phyloP scores from a whole-genome alignment of 1,140 invertebrate genomes.

The Anastatus disparis region DNA sequence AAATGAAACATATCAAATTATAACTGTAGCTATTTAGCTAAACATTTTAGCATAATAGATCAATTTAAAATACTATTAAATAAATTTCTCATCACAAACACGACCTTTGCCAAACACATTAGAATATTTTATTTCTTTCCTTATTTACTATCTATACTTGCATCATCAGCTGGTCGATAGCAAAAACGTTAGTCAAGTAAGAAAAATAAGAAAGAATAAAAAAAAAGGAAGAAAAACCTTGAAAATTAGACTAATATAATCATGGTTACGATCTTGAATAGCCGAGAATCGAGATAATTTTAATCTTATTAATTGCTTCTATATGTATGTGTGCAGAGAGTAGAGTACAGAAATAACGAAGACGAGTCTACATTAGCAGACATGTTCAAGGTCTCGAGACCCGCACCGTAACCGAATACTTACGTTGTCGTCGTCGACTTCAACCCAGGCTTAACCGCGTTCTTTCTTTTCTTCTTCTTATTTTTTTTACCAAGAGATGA shows the following conservation, averaged over 20 bases:
- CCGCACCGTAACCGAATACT: constrained; percentile 31
- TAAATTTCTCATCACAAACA: too few species aligned
- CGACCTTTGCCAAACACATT: too few species aligned
- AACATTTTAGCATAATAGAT: too few species aligned
- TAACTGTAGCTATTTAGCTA: too few species aligned
- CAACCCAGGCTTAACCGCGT: too few species aligned
- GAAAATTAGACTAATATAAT: neutral
- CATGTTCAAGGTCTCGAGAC: constrained; percentile 19
- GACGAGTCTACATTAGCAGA: neutral
- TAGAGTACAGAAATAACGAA: neutral
- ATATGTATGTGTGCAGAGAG: neutral
- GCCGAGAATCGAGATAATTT: neutral
- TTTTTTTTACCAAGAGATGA: constrained; percentile 15
- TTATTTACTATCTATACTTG: too few species aligned
- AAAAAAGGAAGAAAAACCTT: neutral
- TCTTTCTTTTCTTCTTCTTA: neutral
- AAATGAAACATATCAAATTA: too few species aligned
- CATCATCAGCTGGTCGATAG: too few species aligned
- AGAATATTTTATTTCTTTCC: too few species aligned
- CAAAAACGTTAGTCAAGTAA: too few species aligned
- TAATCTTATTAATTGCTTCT: constrained; percentile 31
- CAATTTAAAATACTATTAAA: too few species aligned
- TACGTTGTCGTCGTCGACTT: neutral
- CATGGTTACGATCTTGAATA: too few species aligned
- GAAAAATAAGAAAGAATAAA: neutral